Evolutionary conservation across 1,140 invertebrate genomes (phyloP).

Genomic region (Eueides isabella): DNA sequence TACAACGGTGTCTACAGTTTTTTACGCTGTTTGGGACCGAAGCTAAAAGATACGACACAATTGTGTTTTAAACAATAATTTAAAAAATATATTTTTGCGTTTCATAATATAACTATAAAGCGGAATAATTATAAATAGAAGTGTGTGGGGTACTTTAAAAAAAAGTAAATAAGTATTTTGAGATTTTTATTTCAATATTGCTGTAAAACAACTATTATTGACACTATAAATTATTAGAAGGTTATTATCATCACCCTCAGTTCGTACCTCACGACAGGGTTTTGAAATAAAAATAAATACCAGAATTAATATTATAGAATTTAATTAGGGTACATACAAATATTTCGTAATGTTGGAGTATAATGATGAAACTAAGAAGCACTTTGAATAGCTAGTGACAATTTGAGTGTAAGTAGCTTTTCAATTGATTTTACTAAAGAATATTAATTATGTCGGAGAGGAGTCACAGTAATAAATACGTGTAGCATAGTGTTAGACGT

Average conservation of each 20-base stretch:
- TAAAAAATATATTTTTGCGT: too few relatives aligned
- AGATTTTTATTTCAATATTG: conserved; percentile 14
- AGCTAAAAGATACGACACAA: too few relatives aligned
- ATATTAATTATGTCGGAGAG: conserved; percentile 57
- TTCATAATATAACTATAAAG: too few relatives aligned
- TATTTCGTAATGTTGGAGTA: conserved; percentile 80
- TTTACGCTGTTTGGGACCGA: too few relatives aligned
- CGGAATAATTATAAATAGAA: too few relatives aligned
- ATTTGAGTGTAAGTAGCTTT: conserved; percentile 66
- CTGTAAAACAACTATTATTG: conserved; percentile 15
- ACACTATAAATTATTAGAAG: conserved; percentile 10
- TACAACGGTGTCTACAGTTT: too few relatives aligned
- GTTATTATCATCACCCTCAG: conserved; percentile 1
- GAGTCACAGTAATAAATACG: conserved; percentile 49
- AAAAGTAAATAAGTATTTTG: conserved; percentile 8
- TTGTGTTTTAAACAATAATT: too few relatives aligned
- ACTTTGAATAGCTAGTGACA: conserved; percentile 74
- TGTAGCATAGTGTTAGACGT: conserved; percentile 33
- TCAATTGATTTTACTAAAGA: conserved; percentile 49
- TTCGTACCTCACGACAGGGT: background rate
- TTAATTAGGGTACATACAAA: conserved; percentile 82
- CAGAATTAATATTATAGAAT: conserved; percentile 75
- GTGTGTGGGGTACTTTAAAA: background rate
- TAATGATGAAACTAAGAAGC: conserved; percentile 80
- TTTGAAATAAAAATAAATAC: conserved; percentile 47